Percentiles rank a stretch among this genome's conserved stretches.
Evolutionary conservation across 2,113 vertebrate genomes (phyloP).

Genomic region (Morone saxatilis): DNA sequence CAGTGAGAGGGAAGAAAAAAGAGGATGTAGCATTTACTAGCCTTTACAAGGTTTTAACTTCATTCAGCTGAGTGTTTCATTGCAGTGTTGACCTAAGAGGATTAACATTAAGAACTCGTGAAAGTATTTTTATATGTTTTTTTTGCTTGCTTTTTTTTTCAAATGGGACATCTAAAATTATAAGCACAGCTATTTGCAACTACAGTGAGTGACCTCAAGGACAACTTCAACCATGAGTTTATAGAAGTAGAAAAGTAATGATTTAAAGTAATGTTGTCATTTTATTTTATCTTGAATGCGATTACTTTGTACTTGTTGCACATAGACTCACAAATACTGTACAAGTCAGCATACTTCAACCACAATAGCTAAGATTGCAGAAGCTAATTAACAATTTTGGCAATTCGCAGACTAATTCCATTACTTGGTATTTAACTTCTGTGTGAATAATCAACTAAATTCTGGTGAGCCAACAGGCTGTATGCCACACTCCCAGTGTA

Average conservation of each 20-base stretch:
- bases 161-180: conserved; percentile 38
- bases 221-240: conserved; percentile 41
- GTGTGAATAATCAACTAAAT: conserved; percentile 50
- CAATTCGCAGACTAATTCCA: conserved; percentile 70
- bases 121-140: conserved; percentile 43
- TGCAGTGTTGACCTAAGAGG: conserved; percentile 67
- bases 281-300: conserved; percentile 32
- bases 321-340: conserved; percentile 14
- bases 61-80: conserved; percentile 69
- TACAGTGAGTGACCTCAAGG: conserved; percentile 33
- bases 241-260: background rate
- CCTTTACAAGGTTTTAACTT: conserved; percentile 65
- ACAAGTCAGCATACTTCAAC: conserved; percentile 37
- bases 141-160: conserved; percentile 16
- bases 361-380: conserved; percentile 20
- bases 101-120: conserved; percentile 66
- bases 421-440: conserved; percentile 69
- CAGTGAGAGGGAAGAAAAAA: conserved; percentile 23
- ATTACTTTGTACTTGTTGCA: conserved; percentile 35
- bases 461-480: conserved; percentile 50
- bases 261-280: conserved; percentile 9
- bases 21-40: conserved; percentile 62
- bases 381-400: conserved; percentile 64
- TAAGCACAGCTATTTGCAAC: conserved; percentile 28
- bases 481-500: conserved; percentile 10